Conservation (phyloP, 2,888 invertebrate genomes). For the Lepidochrysops patricia region DNA sequence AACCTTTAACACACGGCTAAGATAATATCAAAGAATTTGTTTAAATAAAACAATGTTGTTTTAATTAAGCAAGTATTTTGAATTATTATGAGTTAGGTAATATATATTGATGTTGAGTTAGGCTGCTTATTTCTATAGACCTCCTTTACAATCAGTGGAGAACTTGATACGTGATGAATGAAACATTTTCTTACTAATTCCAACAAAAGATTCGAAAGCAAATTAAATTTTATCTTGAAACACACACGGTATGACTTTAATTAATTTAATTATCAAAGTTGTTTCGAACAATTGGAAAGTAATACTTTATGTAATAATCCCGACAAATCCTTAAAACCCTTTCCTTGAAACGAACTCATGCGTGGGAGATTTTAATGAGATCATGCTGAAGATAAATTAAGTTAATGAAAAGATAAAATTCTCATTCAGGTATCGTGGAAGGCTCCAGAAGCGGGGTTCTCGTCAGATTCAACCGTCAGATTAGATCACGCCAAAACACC, state of each 20-base stretch:
- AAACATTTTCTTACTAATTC: too few relatives aligned
- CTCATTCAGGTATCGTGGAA: slow-evolving; percentile 59
- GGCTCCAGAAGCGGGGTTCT: slow-evolving; percentile 59
- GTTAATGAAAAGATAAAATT: neutral
- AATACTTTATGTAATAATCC: neutral
- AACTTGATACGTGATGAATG: neutral
- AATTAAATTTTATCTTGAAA: neutral
- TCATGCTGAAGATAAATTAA: neutral
- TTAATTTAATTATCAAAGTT: neutral
- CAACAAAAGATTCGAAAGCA: neutral
- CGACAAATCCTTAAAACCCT: neutral
- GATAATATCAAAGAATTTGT: too few relatives aligned
- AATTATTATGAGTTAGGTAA: too few relatives aligned
- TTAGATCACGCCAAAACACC: slow-evolving; percentile 50
- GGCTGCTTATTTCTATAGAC: neutral
- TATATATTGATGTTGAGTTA: neutral
- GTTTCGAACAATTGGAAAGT: neutral
- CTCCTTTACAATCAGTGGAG: neutral
- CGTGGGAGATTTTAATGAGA: slow-evolving; percentile 5
- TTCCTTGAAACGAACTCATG: neutral
- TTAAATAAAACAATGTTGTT: too few relatives aligned
- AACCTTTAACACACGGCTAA: too few relatives aligned
- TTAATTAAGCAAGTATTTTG: too few relatives aligned
- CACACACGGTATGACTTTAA: neutral
- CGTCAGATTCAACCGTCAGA: slow-evolving; percentile 55